Percentiles rank a stretch among this genome's conserved stretches.
These are phyloP conservation scores for Tubulanus polymorphus DNA, from an alignment of 2,888 invertebrate species.

Conservation along the genomic window DNA sequence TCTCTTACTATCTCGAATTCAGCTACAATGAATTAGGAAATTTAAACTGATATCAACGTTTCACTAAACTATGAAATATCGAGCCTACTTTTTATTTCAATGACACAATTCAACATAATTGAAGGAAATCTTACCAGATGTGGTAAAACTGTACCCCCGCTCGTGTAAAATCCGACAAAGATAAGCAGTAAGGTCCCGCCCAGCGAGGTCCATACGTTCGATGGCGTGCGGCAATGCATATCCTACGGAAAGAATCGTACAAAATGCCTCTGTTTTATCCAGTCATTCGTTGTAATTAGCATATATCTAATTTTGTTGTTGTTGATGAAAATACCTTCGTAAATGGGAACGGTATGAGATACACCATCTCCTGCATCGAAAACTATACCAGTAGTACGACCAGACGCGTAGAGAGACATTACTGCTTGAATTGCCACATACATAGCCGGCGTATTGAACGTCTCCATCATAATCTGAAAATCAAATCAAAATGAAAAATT, in stretches of 20 bases:
- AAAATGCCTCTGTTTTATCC: no score
- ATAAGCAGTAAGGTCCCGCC: conserved; percentile 29
- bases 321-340: no score
- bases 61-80: no score
- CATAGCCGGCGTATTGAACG: conserved; percentile 29
- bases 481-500: not conserved
- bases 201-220: conserved; percentile 28
- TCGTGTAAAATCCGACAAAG: conserved; percentile 31
- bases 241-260: conserved; percentile 10
- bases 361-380: conserved; percentile 37
- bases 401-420: conserved; percentile 36
- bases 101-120: no score
- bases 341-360: conserved; percentile 80
- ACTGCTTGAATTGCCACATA: conserved; percentile 39
- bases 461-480: conserved; percentile 26
- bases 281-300: no score
- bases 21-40: not conserved
- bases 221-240: conserved; percentile 38
- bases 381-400: conserved; percentile 69
- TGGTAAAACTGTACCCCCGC: conserved; percentile 53
- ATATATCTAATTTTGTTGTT: no score
- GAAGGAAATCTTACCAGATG: conserved; percentile 34
- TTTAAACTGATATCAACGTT: no score
- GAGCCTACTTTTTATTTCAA: no score
- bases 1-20: conserved; percentile 9